Evolutionary conservation across 1,140 invertebrate species (phyloP).

Genomic region (Saxidomus purpurata): DNA sequence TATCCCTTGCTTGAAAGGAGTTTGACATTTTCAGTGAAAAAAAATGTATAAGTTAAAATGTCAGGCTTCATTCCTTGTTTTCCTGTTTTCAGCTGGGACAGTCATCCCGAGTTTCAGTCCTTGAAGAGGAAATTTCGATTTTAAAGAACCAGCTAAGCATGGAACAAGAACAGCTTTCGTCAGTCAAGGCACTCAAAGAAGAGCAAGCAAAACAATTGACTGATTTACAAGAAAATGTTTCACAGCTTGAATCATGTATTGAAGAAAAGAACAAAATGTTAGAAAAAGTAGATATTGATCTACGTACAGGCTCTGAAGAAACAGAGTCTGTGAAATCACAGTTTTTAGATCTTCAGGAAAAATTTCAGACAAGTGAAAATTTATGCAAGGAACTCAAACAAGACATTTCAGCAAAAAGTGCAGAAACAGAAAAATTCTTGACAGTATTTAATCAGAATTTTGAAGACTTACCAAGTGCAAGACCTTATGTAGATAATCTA

Average conservation of each 20-base stretch:
- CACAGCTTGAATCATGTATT: not conserved
- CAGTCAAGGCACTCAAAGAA: not conserved
- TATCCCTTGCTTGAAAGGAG: not conserved
- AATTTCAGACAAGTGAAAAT: not conserved
- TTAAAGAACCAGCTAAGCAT: not conserved
- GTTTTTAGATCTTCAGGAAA: slow-evolving; percentile 13
- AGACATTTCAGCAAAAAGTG: not conserved
- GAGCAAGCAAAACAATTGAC: slow-evolving; percentile 3
- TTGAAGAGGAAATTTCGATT: slow-evolving; percentile 15
- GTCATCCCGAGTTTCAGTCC: not conserved
- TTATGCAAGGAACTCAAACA: not conserved
- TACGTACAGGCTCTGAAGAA: not conserved
- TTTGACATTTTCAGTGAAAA: slow-evolving; percentile 36
- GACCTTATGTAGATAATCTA: not conserved
- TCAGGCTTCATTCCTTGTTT: slow-evolving; percentile 44
- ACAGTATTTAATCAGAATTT: not conserved
- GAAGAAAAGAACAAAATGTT: not conserved
- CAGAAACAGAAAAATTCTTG: slow-evolving; percentile 12
- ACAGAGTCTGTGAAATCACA: not conserved
- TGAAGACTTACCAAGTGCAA: not conserved
- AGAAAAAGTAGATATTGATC: not conserved
- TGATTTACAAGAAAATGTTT: slow-evolving; percentile 29
- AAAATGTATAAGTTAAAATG: slow-evolving; percentile 8
- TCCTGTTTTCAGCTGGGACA: slow-evolving; percentile 42
- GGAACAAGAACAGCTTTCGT: not conserved